A percentile compares a stretch with the other conserved stretches of the same genome.
These are phyloP conservation scores for Chymomyza procnemis DNA, from an alignment of 2,888 invertebrate species.

Conservation along the genomic window DNA sequence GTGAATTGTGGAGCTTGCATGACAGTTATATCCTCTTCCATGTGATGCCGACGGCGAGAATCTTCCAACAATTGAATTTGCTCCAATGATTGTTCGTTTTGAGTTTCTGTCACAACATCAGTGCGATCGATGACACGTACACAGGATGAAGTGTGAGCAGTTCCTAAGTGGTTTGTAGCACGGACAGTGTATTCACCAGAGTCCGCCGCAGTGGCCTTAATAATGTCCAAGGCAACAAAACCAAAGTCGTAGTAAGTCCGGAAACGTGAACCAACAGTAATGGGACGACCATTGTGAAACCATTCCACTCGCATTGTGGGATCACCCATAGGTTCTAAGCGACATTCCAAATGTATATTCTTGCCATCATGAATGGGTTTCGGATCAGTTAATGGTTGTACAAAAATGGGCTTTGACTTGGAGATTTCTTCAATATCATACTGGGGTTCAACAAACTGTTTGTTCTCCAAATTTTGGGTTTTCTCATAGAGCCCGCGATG, in stretches of 20 bases:
- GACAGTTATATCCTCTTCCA: constrained; percentile 89
- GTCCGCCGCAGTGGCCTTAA: constrained; percentile 95
- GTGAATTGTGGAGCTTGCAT: constrained; percentile 93
- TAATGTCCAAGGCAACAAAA: constrained; percentile 96
- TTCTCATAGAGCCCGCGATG: constrained; percentile 92
- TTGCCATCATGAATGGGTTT: constrained; percentile 91
- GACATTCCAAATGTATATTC: constrained; percentile 93
- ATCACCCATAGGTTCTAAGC: constrained; percentile 96
- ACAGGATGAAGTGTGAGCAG: constrained; percentile 93
- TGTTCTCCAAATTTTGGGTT: constrained; percentile 90
- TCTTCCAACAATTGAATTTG: constrained; percentile 95
- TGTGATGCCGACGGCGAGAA: constrained; percentile 84
- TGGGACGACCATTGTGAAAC: constrained; percentile 95
- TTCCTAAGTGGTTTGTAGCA: constrained; percentile 95
- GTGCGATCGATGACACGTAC: constrained; percentile 90
- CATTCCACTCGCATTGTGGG: constrained; percentile 97
- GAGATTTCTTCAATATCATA: constrained; percentile 95
- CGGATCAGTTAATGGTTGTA: constrained; percentile 92
- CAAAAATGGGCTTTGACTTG: constrained; percentile 96
- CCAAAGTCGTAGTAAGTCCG: constrained; percentile 98
- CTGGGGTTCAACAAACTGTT: constrained; percentile 91
- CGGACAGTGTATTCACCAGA: constrained; percentile 96
- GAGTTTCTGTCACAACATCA: constrained; percentile 91
- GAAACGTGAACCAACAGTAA: constrained; percentile 94
- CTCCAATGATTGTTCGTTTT: constrained; percentile 94